Conservation (phyloP, 2,797 vertebrate species). For the Rhincodon typus region DNA sequence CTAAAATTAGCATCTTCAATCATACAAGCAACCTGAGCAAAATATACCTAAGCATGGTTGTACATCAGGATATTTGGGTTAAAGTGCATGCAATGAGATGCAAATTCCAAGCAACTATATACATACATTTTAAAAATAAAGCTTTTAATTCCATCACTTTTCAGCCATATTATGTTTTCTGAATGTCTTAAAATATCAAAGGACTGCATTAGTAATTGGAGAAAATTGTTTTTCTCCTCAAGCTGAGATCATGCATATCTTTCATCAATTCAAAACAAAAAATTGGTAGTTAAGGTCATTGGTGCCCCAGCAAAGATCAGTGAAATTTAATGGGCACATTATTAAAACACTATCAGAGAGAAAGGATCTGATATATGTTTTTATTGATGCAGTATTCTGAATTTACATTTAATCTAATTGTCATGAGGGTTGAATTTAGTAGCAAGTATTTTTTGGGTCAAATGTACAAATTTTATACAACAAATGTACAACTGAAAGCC, state of each 20-base stretch:
- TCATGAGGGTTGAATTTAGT: background rate
- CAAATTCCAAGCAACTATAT: background rate
- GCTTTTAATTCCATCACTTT: background rate
- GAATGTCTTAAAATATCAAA: background rate
- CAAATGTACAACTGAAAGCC: background rate
- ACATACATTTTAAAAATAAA: background rate
- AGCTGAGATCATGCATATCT: background rate
- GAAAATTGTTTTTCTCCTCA: background rate
- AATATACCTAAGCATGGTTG: background rate
- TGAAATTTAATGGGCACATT: background rate
- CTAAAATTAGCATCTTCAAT: background rate
- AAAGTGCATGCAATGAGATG: conserved; percentile 19
- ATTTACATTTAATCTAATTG: background rate
- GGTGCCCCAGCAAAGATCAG: background rate
- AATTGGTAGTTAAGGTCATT: background rate
- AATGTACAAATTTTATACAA: no score
- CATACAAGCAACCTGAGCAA: background rate
- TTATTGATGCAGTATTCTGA: background rate
- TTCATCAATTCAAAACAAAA: background rate
- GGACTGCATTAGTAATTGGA: background rate
- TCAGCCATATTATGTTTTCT: background rate
- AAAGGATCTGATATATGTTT: background rate
- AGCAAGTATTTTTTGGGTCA: background rate
- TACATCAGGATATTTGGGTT: background rate
- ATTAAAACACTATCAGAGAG: background rate